Percentiles rank a stretch among this genome's conserved stretches.
phyloP scores from a whole-genome alignment of 2,888 invertebrate species.

The Phyllotreta striolata region DNA sequence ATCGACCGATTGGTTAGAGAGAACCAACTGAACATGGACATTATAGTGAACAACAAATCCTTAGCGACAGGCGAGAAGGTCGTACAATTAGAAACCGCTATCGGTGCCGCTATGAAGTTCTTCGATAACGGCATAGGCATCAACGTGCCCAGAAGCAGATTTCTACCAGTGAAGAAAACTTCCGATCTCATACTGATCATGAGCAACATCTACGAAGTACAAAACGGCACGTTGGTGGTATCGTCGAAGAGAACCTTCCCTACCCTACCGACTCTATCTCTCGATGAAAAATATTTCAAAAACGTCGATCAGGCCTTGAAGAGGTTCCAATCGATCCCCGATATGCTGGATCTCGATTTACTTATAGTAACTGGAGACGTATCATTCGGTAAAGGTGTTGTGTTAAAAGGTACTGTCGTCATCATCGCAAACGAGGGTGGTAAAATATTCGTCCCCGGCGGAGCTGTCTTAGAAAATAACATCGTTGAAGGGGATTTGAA shows the following conservation, averaged over 20 bases:
- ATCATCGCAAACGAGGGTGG: slow-evolving; percentile 99
- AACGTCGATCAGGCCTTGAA: slow-evolving; percentile 93
- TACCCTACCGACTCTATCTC: slow-evolving; percentile 93
- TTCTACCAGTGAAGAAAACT: slow-evolving; percentile 98
- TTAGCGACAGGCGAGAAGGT: slow-evolving; percentile 91
- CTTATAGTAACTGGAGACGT: slow-evolving; percentile 99
- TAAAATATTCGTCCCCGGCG: slow-evolving; percentile 97
- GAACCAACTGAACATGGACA: slow-evolving; percentile 90
- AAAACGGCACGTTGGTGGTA: slow-evolving; percentile 91
- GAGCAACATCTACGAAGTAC: slow-evolving; percentile 95
- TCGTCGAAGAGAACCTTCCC: slow-evolving; percentile 95
- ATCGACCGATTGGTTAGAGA: slow-evolving; percentile 85
- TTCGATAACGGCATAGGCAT: slow-evolving; percentile 94
- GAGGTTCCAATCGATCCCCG: slow-evolving; percentile 95
- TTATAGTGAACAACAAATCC: slow-evolving; percentile 96
- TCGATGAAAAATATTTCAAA: slow-evolving; percentile 95
- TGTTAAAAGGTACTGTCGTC: slow-evolving; percentile 97
- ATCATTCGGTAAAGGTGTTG: slow-evolving; percentile 94
- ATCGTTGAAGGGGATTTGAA: slow-evolving; percentile 99
- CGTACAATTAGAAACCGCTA: slow-evolving; percentile 98
- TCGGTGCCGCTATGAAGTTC: slow-evolving; percentile 98
- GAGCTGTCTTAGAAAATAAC: slow-evolving; percentile 96
- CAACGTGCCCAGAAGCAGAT: slow-evolving; percentile 94
- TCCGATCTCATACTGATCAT: slow-evolving; percentile 95
- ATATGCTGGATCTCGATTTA: slow-evolving; percentile 96